A percentile compares a stretch with the other conserved stretches of the same genome.
Conservation (phyloP, 2,888 invertebrate species). For the Zhuqinia jingwanae region DNA sequence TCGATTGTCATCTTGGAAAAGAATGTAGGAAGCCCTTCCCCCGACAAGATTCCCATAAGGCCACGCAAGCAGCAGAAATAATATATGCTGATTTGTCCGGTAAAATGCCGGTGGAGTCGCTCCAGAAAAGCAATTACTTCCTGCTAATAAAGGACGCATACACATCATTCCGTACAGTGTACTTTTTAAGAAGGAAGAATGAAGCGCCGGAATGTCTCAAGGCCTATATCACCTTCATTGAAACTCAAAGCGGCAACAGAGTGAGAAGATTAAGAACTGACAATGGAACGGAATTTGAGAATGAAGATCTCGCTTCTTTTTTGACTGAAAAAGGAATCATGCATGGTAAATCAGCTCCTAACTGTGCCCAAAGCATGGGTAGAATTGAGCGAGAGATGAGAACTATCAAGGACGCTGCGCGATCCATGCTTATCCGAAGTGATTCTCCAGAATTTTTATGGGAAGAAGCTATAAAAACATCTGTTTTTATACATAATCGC, state of each 20-base stretch:
- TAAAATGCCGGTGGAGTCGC: slow-evolving; percentile 24
- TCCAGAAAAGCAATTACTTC: slow-evolving; percentile 36
- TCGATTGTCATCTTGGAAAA: slow-evolving; percentile 18
- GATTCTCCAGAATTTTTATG: slow-evolving; percentile 79
- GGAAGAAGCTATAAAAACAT: slow-evolving; percentile 80
- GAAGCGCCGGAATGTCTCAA: slow-evolving; percentile 33
- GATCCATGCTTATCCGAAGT: slow-evolving; percentile 79
- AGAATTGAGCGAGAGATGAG: slow-evolving; percentile 80
- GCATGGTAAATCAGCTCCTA: slow-evolving; percentile 79
- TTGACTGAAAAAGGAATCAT: slow-evolving; percentile 79
- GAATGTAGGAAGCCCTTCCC: neutral
- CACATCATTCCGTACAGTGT: slow-evolving; percentile 27
- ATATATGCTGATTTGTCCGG: slow-evolving; percentile 59
- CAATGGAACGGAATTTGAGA: slow-evolving; percentile 65
- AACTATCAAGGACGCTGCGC: slow-evolving; percentile 79
- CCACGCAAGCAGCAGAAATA: slow-evolving; percentile 52
- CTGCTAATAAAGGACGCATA: slow-evolving; percentile 63
- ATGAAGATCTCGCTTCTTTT: slow-evolving; percentile 75
- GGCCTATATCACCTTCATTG: slow-evolving; percentile 44
- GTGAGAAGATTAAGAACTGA: slow-evolving; percentile 60
- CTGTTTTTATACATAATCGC: slow-evolving; percentile 80
- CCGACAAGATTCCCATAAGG: neutral
- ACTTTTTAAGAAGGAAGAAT: slow-evolving; percentile 55
- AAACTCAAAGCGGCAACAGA: slow-evolving; percentile 59
- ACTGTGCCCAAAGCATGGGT: slow-evolving; percentile 80